These are phyloP conservation scores for Pogonus chalceus DNA, from an alignment of 1,140 invertebrate genomes.

Conservation along the genomic window DNA sequence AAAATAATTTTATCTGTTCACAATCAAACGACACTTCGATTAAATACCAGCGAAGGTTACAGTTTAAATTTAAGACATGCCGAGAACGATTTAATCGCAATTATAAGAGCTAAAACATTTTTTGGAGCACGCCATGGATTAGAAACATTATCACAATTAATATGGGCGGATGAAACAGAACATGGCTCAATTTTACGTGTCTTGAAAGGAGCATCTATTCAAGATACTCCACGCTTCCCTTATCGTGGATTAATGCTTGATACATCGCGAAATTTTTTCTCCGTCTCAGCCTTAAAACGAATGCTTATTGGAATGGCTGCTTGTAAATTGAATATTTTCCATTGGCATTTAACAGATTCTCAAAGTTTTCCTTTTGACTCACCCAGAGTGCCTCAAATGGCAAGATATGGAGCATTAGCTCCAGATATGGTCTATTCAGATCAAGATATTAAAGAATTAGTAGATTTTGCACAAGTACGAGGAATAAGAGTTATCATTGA, in stretches of 20 bases:
- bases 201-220: constrained; percentile 39
- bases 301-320: constrained; percentile 68
- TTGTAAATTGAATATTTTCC: constrained; percentile 73
- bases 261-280: constrained; percentile 66
- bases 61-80: constrained; percentile 46
- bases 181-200: constrained; percentile 48
- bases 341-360: constrained; percentile 77
- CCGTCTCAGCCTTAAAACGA: constrained; percentile 53
- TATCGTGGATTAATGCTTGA: constrained; percentile 67
- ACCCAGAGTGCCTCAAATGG: constrained; percentile 55
- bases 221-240: constrained; percentile 48
- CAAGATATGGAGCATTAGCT: constrained; percentile 65
- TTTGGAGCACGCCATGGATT: constrained; percentile 69
- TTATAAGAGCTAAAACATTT: constrained; percentile 56
- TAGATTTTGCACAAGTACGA: constrained; percentile 51
- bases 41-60: constrained; percentile 68
- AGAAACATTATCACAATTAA: constrained; percentile 68
- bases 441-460: constrained; percentile 53
- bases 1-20: constrained; percentile 39
- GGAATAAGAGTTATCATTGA: constrained; percentile 64
- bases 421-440: constrained; percentile 55
- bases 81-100: constrained; percentile 42
- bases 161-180: constrained; percentile 61
- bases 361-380: constrained; percentile 72
- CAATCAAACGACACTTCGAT: constrained; percentile 42